Evolutionary conservation across 2,888 invertebrate genomes (phyloP), one percentile per base, ranked within the genome.

Genomic region (Blastobasis adustella): DNA sequence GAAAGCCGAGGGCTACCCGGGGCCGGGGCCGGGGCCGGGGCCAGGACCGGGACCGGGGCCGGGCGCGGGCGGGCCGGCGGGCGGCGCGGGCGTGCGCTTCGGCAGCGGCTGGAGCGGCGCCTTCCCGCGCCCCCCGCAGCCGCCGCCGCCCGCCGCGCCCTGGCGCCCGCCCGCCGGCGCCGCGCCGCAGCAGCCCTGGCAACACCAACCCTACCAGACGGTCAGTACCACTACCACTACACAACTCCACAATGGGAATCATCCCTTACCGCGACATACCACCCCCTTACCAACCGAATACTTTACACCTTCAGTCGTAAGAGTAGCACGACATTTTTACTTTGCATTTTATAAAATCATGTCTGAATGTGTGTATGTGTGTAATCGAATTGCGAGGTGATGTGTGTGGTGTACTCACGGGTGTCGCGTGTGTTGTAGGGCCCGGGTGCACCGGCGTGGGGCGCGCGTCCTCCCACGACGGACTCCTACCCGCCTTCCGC

Each of bases 1-100:
- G 46, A 94, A 94, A 87, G 67, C 63, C 41, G 94, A 95, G 54
- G 23, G 46, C 10, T 54, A 54, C 37, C 43, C 48, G 10, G 61
- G 59, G 50, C 57, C 50, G 55, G 57, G 47, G 55, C 55, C 46
- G 61, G 54, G 52, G 60, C 58, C 56, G 9, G 61, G 56, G 58
- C 55, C 49, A 59, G 48, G 48, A n/a, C 42, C 49, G 39, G 47
- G 58, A 56, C 49, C 44, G 47, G 58, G 57, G 55, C 47, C 62
- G 49, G 54, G 57, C 51, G 50, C 49, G 42, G 49, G 47, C 42
- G 49, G 49, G 9, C 45, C 59, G 54, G 55, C 65, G 45, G 63
- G 56, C 8, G 62, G 60, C 52, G 62, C 66, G 50, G 58, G 52
- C 44, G 65, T 70, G 45, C 62, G 75, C 45, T 65, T 74, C 65